Evolutionary conservation across 2,113 vertebrate species (phyloP), one percentile per base, ranked within the genome.

Genomic region (Caranx melampygus): DNA sequence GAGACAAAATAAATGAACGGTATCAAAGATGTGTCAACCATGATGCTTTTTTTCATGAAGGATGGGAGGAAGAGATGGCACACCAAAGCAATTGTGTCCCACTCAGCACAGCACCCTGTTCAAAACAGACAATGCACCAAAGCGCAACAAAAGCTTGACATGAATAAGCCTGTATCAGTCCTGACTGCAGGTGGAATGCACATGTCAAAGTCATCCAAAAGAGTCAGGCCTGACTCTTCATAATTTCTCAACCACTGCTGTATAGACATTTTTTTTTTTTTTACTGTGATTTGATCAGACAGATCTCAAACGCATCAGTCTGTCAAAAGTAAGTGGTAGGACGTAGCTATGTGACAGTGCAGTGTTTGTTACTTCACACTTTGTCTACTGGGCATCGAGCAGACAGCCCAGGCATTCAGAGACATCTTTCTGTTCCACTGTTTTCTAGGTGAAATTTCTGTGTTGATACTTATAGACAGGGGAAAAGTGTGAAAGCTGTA

Each of bases 1-100:
- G 82, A 91, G 89, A 88, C 83, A 83, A 88, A 90, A 89, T 88
- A 88, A 91, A 92, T 89, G 88, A 91, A 91, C 49, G 60, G 79
- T 91, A 92, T 92, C 88, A 92, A 94, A 92, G 90, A 89, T 54
- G 35, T 93, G 88, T 91, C 92, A 89, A 72, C 81, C 73, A 13
- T 84, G 81, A 80, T 86, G 81, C 59, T 83, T 82, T 87, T 84
- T 84, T 89, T 83, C 40, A 79, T 85, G 72, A 86, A 70, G 74
- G 77, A 75, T 78, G 63, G 82, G 44, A 87, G 74, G 40, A 82
- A 87, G 81, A 42, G 81, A 77, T 16, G 2, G 75, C 70, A 71
- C 64, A 82, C 61, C 42, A 75, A 87, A 89, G 83, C 73, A 72
- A 75, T 66, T 62, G 69, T 81, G 68, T 87, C 62, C 66, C 51